phyloP scores from a whole-genome alignment of 1,140 invertebrate species.

The Zeugodacus cucurbitae region DNA sequence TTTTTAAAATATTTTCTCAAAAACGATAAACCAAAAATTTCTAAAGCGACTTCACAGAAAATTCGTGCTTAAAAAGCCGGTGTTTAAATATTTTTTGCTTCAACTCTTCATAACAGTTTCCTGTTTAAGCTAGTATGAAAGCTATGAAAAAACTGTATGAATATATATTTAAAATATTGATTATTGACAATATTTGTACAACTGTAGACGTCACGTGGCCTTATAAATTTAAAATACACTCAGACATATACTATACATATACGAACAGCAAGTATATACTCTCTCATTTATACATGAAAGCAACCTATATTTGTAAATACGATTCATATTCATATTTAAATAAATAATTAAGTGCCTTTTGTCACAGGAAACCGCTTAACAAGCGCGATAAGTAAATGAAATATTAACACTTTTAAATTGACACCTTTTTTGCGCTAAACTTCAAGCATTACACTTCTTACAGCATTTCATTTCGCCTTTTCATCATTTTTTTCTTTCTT shows the following conservation, averaged over 20 bases:
- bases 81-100: background rate
- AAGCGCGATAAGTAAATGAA: conserved; percentile 38
- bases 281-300: background rate
- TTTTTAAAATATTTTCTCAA: no score
- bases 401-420: conserved; percentile 34
- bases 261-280: background rate
- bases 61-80: background rate
- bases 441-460: background rate
- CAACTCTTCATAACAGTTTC: background rate
- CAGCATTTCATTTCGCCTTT: background rate
- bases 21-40: no score
- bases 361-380: conserved; percentile 31
- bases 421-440: background rate
- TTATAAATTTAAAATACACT: background rate
- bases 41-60: background rate
- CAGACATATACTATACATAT: background rate
- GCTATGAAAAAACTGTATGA: background rate
- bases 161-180: no score
- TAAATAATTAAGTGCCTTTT: conserved; percentile 39
- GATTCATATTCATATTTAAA: background rate
- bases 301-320: background rate
- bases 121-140: background rate
- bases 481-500: background rate
- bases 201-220: background rate
- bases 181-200: background rate